Base-by-base conservation (phyloP, 2,888 invertebrate genomes). In the Zaprionus lineosus region DNA sequence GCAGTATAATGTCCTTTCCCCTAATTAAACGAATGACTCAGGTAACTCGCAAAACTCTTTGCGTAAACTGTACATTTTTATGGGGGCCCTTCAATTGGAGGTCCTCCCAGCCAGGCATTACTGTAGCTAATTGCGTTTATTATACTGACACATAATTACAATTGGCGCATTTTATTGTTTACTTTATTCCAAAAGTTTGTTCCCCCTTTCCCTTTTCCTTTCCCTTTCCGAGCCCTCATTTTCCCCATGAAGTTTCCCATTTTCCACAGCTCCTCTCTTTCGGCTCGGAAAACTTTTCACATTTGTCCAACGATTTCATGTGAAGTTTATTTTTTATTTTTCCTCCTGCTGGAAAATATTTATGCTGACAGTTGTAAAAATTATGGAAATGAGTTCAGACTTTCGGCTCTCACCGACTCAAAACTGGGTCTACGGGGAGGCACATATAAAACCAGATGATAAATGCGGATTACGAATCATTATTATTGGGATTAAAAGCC, bases 81-180 rank as follows among this genome's bases (percentile, higher is more conserved):
- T 53, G 19, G 14, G n/a, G n/a, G n/a, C n/a, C 26, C 43, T 48
- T 29, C 9, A 8, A 14, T 24, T 37, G 28, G 39, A 7, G 19
- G 48, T 11, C 44, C 5, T 8, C 26, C 5, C 43, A 28, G 4
- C 14, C 15, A 48, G 57, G 24, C n/a, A 40, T 18, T 5, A 47
- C 66, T 44, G 57, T 58, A 50, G 52, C 67, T 67, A 68, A 78
- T 79, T 74, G 69, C 61, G 63, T 57, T 66, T 58, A 60, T 55
- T 43, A 34, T 9, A 33, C 47, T 50, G 59, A 51, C 74, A 69
- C 56, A 61, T 76, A 78, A 78, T 76, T 59, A 59, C 72, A 76
- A 76, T 79, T 72, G 69, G 41, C 63, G 40, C 77, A 65, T 66
- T 79, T 69, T 56, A 76, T 72, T 67, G 74, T 70, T 70, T 62